Evolutionary conservation across 2,113 vertebrate genomes (phyloP).

Genomic region (Megaceryle torquata): DNA sequence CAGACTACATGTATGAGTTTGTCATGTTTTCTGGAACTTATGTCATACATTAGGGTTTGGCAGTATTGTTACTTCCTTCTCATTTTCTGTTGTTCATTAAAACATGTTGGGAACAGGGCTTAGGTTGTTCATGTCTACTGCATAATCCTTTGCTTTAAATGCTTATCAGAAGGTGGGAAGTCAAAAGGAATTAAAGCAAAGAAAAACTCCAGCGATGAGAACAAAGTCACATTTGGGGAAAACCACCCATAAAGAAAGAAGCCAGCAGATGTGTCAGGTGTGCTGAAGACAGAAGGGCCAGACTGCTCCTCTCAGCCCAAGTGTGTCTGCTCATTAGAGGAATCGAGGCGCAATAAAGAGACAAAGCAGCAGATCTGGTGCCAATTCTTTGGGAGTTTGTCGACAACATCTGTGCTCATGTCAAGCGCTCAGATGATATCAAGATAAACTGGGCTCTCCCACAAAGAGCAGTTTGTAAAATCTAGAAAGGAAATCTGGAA

Average conservation of each 20-base stretch:
- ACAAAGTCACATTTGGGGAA: not conserved
- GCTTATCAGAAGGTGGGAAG: constrained; percentile 34
- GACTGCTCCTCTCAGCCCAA: not conserved
- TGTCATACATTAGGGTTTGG: constrained; percentile 51
- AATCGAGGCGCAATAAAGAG: not conserved
- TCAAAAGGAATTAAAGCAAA: constrained; percentile 1
- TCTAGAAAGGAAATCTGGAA: constrained; percentile 42
- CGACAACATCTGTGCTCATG: constrained; percentile 40
- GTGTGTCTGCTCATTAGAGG: not conserved
- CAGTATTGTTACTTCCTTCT: constrained; percentile 35
- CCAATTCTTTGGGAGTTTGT: constrained; percentile 37
- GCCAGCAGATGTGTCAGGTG: not conserved
- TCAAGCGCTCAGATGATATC: not conserved
- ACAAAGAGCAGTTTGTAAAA: not conserved
- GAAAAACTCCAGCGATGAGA: not conserved
- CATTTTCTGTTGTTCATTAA: constrained; percentile 72
- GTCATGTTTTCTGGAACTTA: not conserved
- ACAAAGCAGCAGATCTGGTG: not conserved
- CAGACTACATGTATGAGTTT: not conserved
- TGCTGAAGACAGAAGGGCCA: not conserved
- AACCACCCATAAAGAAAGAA: not conserved
- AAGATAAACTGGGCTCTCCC: constrained; percentile 25
- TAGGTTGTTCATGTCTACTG: not conserved
- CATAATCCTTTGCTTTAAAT: constrained; percentile 6
- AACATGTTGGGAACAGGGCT: constrained; percentile 41